Percentiles rank a stretch among this genome's conserved stretches.
phyloP scores from a whole-genome alignment of 1,140 invertebrate species.

The Bradynema listronoti region DNA sequence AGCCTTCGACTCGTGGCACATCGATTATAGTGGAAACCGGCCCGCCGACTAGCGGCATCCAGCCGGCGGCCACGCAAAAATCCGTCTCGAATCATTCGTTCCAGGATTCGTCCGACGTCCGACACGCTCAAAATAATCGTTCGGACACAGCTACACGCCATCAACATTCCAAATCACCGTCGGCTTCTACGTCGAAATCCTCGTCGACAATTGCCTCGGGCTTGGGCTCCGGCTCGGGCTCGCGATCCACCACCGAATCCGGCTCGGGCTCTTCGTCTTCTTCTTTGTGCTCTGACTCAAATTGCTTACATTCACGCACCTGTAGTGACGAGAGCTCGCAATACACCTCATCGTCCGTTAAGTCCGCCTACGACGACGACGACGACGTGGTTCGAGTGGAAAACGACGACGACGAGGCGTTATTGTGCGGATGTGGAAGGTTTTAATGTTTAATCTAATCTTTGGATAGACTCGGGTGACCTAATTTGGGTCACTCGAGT shows the following conservation, averaged over 20 bases:
- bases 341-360: conserved; percentile 13
- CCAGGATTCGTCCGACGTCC: too few species aligned
- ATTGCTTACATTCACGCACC: too few species aligned
- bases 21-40: too few species aligned
- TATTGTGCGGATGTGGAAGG: conserved; percentile 47
- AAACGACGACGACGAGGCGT: conserved; percentile 28
- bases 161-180: background rate
- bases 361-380: conserved; percentile 17
- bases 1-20: too few species aligned
- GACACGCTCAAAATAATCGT: too few species aligned
- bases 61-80: too few species aligned
- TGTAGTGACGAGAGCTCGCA: too few species aligned
- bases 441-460: background rate
- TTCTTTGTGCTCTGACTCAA: background rate
- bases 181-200: background rate
- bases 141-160: too few species aligned
- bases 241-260: background rate
- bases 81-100: too few species aligned
- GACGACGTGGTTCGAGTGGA: too few species aligned
- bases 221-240: background rate
- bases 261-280: background rate
- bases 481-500: conserved; percentile 1
- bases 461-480: background rate
- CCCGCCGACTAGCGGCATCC: too few species aligned
- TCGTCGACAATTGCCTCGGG: background rate